phyloP scores from a whole-genome alignment of 2,888 invertebrate species.

The Acanthoscelides obtectus region DNA sequence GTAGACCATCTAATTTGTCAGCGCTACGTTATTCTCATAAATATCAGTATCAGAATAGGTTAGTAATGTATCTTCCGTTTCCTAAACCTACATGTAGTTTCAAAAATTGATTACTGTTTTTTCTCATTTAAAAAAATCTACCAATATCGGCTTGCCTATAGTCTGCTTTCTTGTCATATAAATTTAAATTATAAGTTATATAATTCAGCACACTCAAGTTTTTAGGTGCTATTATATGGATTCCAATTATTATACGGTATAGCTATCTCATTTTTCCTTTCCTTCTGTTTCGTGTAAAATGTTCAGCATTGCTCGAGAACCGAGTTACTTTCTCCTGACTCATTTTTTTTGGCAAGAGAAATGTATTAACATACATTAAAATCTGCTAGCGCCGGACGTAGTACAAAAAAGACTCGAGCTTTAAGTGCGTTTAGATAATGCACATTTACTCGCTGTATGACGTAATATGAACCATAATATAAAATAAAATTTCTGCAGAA shows the following conservation, averaged over 20 bases:
- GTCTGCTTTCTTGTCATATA: background rate
- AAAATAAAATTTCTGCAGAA: no score
- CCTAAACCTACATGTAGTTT: no score
- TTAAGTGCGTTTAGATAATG: background rate
- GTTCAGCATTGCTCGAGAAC: background rate
- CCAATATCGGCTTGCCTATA: background rate
- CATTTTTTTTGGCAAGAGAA: background rate
- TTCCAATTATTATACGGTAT: background rate
- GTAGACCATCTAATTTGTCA: no score
- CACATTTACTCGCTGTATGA: background rate
- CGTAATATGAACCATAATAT: no score
- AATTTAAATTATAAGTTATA: background rate
- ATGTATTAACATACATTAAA: background rate
- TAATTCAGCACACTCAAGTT: background rate
- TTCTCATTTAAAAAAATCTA: no score
- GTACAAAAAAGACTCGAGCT: background rate
- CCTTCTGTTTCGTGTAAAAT: background rate
- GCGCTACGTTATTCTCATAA: no score
- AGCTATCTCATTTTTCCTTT: background rate
- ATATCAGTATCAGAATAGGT: no score
- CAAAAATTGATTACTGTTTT: no score
- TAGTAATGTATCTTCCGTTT: no score
- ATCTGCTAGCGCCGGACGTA: background rate
- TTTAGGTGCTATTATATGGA: background rate
- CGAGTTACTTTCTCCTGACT: background rate